Evolutionary conservation across 2,797 vertebrate genomes (phyloP), one percentile per base, ranked within the genome.

Genomic region (Leptoclinus maculatus): DNA sequence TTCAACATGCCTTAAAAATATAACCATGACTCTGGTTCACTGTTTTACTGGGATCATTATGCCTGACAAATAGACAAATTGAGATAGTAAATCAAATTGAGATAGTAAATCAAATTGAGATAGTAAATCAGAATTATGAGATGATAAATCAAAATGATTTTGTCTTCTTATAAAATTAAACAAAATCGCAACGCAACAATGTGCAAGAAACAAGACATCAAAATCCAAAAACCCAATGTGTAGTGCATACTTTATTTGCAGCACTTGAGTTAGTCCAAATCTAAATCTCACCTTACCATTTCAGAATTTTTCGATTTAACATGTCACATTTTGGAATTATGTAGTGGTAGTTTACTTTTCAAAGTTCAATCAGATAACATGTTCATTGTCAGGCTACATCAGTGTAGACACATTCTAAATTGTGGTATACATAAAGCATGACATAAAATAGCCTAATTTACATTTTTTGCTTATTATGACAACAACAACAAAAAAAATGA

Each of bases 271-370:
- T 34, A 21, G 9, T 58, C 19, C 1, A 34, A 34, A 34, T 58
- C 5, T 19, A 2, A 34, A 9, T 11, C 11, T 8, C 4, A 0
- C 3, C 0, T 66, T 64, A 45, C 16, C 3, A 29, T 27, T 0
- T 56, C 12, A 27, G 5, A 29, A n/a, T n/a, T 29, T 27, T 68
- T 57, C 7, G 1, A 2, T 53, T 32, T 45, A 0, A 39, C 7
- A n/a, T n/a, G n/a, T n/a, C n/a, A n/a, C n/a, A 25, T 41, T 0
- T 32, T 21, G 3, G 0, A 65, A 21, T 16, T 49, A 49, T 16
- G 49, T 16, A 0, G 17, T 34, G 0, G 3, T 47, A n/a, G 10
- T 32, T 47, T 13, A 32, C 25, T 47, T 39, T 32, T 58, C 19
- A 58, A 58, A 57, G 0, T 19, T 32, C 14, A 57, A 32, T 32